phyloP scores from a whole-genome alignment of 2,797 vertebrate species.

The Anabacerthia variegaticeps region DNA sequence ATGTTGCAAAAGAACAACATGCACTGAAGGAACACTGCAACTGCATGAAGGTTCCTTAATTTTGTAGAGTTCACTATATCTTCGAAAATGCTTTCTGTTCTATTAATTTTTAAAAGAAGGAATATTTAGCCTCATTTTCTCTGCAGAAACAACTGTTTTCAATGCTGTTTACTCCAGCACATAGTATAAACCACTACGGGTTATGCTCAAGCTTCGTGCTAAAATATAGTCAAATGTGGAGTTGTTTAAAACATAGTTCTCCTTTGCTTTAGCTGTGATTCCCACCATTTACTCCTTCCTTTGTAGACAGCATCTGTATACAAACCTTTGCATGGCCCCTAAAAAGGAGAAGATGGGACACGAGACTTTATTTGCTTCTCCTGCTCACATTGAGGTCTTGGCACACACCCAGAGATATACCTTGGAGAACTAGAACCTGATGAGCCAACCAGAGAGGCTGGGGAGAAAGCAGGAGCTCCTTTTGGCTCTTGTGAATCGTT shows the following conservation, averaged over 20 bases:
- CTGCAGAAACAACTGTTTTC: neutral
- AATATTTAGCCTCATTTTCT: neutral
- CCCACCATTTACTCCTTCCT: neutral
- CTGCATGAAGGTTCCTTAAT: neutral
- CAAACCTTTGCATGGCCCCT: neutral
- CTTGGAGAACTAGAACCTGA: neutral
- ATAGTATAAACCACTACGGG: neutral
- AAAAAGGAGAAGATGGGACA: neutral
- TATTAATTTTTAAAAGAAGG: neutral
- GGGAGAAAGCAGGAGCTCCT: neutral
- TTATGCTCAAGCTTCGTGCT: neutral
- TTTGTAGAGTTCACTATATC: neutral
- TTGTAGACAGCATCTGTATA: accelerated
- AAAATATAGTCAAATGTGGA: neutral
- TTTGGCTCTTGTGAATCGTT: neutral
- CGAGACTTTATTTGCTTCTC: neutral
- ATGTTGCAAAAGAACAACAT: neutral
- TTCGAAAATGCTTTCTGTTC: neutral
- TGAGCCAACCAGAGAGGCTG: neutral
- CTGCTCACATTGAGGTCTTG: neutral
- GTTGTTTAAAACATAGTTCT: neutral
- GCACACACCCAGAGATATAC: neutral
- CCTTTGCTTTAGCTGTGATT: neutral
- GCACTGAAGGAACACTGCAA: neutral
- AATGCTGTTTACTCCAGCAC: neutral